Base-by-base conservation (phyloP, 2,113 vertebrate species). In the Podocnemis expansa region DNA sequence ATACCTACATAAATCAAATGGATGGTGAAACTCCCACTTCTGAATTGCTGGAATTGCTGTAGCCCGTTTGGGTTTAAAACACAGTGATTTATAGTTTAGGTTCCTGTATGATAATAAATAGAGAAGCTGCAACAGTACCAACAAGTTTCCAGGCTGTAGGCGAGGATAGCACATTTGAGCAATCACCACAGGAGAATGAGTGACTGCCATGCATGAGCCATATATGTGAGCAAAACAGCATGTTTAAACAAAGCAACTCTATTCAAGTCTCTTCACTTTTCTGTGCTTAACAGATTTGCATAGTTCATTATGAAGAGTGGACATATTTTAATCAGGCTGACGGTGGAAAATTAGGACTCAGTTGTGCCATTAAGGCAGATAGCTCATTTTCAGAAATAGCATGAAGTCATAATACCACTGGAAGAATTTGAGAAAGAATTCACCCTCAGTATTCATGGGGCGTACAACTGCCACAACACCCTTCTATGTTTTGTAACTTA, bases 161-260 rank as follows among this genome's bases (percentile, higher is more conserved):
- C 94, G 95, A 90, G 80, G 90, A 96, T 92, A 95, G 93, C 87
- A 86, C 91, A 93, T 88, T 85, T 75, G 93, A 95, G 93, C 54
- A 96, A 93, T 97, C 94, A 96, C 82, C 67, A 90, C 58, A 91
- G 95, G 91, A 95, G 94, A 95, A 90, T 24, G 43, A 43, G 82
- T 85, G 94, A 96, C 96, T 95, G 88, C 87, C 87, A 93, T 95
- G 94, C 96, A 95, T 91, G 96, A 96, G 93, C 88, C 90, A 89
- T 94, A 93, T 93, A 97, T n/a, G 87, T 96, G 93, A 94, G 93
- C 80, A 96, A 97, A 96, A 96, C 84, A 96, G 80, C 96, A 97
- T 97, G 96, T 97, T 97, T 97, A 96, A 97, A 97, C 97, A 97
- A 94, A 95, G 90, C 89, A 96, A 95, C 93, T 97, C 93, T 94